These are phyloP conservation scores for Fratercula arctica DNA, from an alignment of 2,797 vertebrate genomes.

Conservation along the genomic window DNA sequence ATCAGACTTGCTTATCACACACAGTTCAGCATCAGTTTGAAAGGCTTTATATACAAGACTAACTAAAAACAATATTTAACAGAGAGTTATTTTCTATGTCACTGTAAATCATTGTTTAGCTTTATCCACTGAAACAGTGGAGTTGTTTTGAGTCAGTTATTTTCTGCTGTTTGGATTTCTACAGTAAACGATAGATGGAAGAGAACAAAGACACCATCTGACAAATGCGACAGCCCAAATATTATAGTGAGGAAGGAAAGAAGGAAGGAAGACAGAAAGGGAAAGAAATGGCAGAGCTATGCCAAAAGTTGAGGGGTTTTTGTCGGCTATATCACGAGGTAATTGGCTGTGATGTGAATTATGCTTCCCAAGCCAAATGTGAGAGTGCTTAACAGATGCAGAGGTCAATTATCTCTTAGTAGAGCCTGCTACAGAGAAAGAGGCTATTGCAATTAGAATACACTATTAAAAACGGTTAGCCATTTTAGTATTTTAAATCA, in stretches of 20 bases:
- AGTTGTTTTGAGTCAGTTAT: slow-evolving; percentile 21
- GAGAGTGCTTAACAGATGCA: slow-evolving; percentile 50
- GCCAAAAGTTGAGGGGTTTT: slow-evolving; percentile 41
- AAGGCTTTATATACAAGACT: slow-evolving; percentile 52
- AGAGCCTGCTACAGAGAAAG: slow-evolving; percentile 49
- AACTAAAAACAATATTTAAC: slow-evolving; percentile 65
- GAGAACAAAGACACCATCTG: slow-evolving; percentile 53
- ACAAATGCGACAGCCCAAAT: slow-evolving; percentile 45
- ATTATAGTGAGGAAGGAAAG: background rate
- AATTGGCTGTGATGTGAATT: slow-evolving; percentile 63
- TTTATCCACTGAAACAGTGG: slow-evolving; percentile 25
- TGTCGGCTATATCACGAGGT: slow-evolving; percentile 56
- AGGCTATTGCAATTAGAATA: slow-evolving; percentile 61
- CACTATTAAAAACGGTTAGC: slow-evolving; percentile 46
- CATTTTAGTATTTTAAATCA: slow-evolving; percentile 57
- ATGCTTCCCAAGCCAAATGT: slow-evolving; percentile 61
- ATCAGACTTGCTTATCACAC: slow-evolving; percentile 52
- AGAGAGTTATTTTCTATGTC: slow-evolving; percentile 56
- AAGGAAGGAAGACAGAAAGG: slow-evolving; percentile 11
- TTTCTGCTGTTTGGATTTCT: slow-evolving; percentile 31
- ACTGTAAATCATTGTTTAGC: slow-evolving; percentile 60
- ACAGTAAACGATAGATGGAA: slow-evolving; percentile 24
- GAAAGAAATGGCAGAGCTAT: slow-evolving; percentile 51
- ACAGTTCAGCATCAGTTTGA: slow-evolving; percentile 44
- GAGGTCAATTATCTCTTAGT: slow-evolving; percentile 71